Evolutionary conservation across 1,140 invertebrate species (phyloP), one percentile per base, ranked within the genome.

Genomic region (Adoxophyes honmai): DNA sequence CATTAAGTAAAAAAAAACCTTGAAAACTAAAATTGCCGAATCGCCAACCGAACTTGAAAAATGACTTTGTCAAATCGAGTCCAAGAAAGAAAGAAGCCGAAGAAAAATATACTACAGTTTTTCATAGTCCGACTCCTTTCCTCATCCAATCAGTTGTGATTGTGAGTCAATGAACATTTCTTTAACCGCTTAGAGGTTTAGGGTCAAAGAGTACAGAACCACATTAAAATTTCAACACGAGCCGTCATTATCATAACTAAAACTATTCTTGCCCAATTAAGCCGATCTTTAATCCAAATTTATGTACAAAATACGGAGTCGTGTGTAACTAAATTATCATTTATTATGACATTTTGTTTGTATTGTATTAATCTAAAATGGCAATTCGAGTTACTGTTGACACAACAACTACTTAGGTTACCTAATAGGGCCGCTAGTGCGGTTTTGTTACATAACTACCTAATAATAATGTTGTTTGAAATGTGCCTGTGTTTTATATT

Each of bases 291-390:
- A 28, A 28, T 18, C 18, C 18, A 4, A 33, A 48, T 48, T 21
- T 33, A 48, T 21, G 16, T 48, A 2, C 18, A 6, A 21, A 11
- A 48, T 8, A 11, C 16, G n/a, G 2, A 21, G 1, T 18, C 14
- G 6, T 48, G 21, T 7, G 39, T 44, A 44, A 6, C 7, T 48
- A 48, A 11, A 48, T 48, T 28, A 48, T 28, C 18, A 48, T 28
- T 10, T 48, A 48, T 48, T 48, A 28, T 48, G 42, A 48, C 42
- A 48, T 28, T 48, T 48, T 48, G 42, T 48, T 48, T 48, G 39
- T 18, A 48, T 48, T 48, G 42, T 48, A 48, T 28, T 28, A 48
- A 18, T 28, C 16, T 21, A 13, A 21, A 28, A 48, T 48, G 42
- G 42, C 18, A 21, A 28, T 48, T 48, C 42, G 21, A 48, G 42